A percentile compares a stretch with the other conserved stretches of the same genome.
Evolutionary conservation across 1,140 invertebrate species (phyloP).

Genomic region (Aphis gossypii): DNA sequence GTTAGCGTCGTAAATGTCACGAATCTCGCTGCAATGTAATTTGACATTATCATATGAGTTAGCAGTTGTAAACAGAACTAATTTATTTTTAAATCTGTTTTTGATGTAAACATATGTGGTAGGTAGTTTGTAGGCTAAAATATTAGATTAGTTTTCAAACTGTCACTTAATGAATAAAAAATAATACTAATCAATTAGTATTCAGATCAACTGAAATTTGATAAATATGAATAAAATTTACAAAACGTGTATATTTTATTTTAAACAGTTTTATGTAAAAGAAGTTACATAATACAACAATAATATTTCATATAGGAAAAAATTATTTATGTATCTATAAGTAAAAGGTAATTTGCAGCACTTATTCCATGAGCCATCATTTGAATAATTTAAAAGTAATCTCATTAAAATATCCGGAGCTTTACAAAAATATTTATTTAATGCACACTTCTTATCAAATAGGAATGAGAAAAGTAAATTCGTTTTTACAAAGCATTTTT

Average conservation of each 20-base stretch:
- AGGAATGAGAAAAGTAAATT: neutral
- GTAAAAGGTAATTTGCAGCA: neutral
- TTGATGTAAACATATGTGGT: constrained; percentile 5
- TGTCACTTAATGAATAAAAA: neutral
- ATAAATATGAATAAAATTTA: neutral
- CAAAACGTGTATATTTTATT: neutral
- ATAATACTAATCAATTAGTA: neutral
- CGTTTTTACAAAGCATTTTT: no score
- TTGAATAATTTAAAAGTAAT: constrained; percentile 8
- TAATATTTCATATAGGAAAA: neutral
- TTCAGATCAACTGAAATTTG: neutral
- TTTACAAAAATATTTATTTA: neutral
- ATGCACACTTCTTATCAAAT: neutral
- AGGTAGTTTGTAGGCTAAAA: neutral
- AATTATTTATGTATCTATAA: neutral
- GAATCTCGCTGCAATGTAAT: neutral
- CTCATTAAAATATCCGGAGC: neutral
- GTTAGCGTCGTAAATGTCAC: neutral
- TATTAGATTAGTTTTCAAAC: neutral
- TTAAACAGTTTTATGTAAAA: neutral
- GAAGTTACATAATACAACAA: neutral
- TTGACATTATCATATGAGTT: neutral
- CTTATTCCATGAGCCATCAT: neutral
- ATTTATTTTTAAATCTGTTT: constrained; percentile 24
- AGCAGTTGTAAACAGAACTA: neutral